phyloP scores from a whole-genome alignment of 2,888 invertebrate genomes.

The Drosophila prostipennis region DNA sequence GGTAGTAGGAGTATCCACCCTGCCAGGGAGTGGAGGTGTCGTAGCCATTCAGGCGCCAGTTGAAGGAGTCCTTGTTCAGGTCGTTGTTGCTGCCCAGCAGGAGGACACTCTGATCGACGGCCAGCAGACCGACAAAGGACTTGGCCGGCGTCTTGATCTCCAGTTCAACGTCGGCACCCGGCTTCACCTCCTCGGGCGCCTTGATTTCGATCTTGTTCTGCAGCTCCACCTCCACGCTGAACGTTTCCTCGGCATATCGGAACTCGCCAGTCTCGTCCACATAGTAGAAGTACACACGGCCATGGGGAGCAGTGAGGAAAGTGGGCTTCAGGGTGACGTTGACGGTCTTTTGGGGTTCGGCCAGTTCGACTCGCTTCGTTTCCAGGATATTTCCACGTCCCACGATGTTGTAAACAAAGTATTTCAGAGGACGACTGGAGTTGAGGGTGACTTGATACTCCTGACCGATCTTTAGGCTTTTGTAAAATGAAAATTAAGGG shows the following conservation, averaged over 20 bases:
- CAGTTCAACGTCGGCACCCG: slow-evolving; percentile 91
- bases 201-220: slow-evolving; percentile 87
- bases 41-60: slow-evolving; percentile 87
- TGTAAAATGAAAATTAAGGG: slow-evolving; percentile 59
- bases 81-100: slow-evolving; percentile 88
- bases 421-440: slow-evolving; percentile 90
- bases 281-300: slow-evolving; percentile 92
- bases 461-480: slow-evolving; percentile 86
- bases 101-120: slow-evolving; percentile 93
- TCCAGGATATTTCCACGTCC: slow-evolving; percentile 93
- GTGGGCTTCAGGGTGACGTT: slow-evolving; percentile 89
- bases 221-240: slow-evolving; percentile 90
- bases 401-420: slow-evolving; percentile 91
- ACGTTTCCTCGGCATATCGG: slow-evolving; percentile 93
- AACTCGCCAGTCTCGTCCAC: slow-evolving; percentile 90
- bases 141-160: slow-evolving; percentile 93
- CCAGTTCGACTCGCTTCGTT: slow-evolving; percentile 88
- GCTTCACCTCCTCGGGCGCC: slow-evolving; percentile 88
- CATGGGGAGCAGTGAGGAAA: slow-evolving; percentile 91
- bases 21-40: slow-evolving; percentile 85
- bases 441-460: slow-evolving; percentile 90
- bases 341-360: slow-evolving; percentile 84
- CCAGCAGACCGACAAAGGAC: slow-evolving; percentile 94
- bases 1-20: slow-evolving; percentile 79
- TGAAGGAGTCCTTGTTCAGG: slow-evolving; percentile 85